Conservation (phyloP, 2,888 invertebrate genomes). For the Dysmachus trigonus region DNA sequence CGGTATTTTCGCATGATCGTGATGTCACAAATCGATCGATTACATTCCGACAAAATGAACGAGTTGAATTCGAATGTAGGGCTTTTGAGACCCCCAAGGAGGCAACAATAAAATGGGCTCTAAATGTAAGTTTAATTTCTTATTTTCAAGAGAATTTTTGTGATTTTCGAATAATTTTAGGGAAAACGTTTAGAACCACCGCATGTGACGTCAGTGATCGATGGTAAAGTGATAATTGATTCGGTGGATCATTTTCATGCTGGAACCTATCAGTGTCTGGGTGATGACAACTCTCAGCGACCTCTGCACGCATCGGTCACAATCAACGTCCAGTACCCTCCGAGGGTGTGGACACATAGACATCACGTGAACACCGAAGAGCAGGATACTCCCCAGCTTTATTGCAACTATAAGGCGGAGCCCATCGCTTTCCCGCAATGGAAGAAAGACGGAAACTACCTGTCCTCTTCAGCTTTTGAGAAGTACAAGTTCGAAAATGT, state of each 20-base stretch:
- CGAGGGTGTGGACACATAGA: conserved; percentile 60
- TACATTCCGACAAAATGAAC: conserved; percentile 59
- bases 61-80: conserved; percentile 58
- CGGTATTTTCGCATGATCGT: conserved; percentile 57
- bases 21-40: conserved; percentile 59
- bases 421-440: conserved; percentile 57
- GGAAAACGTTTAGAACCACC: conserved; percentile 55
- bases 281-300: conserved; percentile 56
- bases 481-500: conserved; percentile 65
- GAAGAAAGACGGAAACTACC: conserved; percentile 54
- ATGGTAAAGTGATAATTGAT: conserved; percentile 55
- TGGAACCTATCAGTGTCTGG: conserved; percentile 61
- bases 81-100: conserved; percentile 52
- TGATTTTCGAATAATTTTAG: conserved; percentile 50
- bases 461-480: conserved; percentile 54
- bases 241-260: conserved; percentile 57
- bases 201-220: conserved; percentile 50
- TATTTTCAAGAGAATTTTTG: background rate
- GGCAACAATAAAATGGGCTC: conserved; percentile 59
- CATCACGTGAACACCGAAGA: conserved; percentile 59
- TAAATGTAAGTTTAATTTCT: conserved; percentile 55
- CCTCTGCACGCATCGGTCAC: conserved; percentile 58
- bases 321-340: conserved; percentile 59
- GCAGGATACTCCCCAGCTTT: conserved; percentile 57
- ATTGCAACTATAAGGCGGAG: conserved; percentile 60